Base-by-base conservation (phyloP, 2,888 invertebrate genomes). In the Nomada goodeniana region DNA sequence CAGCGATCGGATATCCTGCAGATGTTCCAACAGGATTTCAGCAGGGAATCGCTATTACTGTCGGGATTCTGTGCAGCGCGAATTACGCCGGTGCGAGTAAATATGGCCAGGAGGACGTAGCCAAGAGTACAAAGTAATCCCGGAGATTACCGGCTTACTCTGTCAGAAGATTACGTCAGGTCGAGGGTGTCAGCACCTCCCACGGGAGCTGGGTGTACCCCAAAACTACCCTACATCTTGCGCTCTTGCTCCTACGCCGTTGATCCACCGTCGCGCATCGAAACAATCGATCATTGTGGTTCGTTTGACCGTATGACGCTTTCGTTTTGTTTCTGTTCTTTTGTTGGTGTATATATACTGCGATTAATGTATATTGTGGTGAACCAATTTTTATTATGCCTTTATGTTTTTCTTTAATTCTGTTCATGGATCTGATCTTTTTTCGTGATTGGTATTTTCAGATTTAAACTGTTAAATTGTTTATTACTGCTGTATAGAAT, bases 141-240 rank as follows among this genome's bases (percentile, higher is more conserved):
- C 89, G 81, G 91, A 92, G 93, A 94, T 94, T 93, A 93, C 91
- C 91, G 92, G 93, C 93, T 94, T 93, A 93, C 90, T 89, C 90
- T 92, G 93, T 93, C 92, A 92, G 91, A 91, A 93, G 93, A 93
- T 94, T 93, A 93, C 90, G 92, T 91, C 92, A 92, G 93, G 92
- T 93, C 89, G 92, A 91, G 93, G 91, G 93, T 93, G 93, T 93
- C 92, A 91, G 91, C 85, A 83, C 87, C 90, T 88, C 92, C 89
- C 92, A 72, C 83, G 91, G 90, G 92, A 88, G 64, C 85, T 85
- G 78, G 83, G 70, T 89, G 86, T 84, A 88, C 80, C 76, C 79
- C 57, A 71, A 82, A 70, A 63, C 74, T 81, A 76, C 76, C 67
- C 20, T 29, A 61, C 76, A 60, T 72, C 64, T 80, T 74, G 70